Conservation (phyloP, 2,113 vertebrate species). For the Microcebus lehilahytsara region DNA sequence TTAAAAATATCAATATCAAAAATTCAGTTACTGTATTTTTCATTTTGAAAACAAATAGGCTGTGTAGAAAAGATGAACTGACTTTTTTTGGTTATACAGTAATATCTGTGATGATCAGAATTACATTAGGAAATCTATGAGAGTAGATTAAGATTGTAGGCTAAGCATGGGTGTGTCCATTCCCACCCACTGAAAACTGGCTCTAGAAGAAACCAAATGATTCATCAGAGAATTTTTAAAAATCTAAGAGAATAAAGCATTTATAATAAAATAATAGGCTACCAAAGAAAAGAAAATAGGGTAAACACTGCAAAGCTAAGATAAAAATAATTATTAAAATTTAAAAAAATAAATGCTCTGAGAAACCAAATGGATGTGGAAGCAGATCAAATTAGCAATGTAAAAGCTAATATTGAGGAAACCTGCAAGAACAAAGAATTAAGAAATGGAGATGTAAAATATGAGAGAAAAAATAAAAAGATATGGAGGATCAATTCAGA, state of each 20-base stretch:
- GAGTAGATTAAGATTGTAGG: background rate
- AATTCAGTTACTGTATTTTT: conserved; percentile 52
- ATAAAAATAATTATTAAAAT: background rate
- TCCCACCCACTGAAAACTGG: background rate
- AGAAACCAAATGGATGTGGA: conserved; percentile 5
- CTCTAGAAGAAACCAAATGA: background rate
- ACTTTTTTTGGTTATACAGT: background rate
- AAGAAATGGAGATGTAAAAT: background rate
- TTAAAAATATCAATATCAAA: conserved; percentile 45
- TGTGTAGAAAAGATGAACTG: conserved; percentile 39
- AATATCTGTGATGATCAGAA: conserved; percentile 12
- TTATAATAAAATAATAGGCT: background rate
- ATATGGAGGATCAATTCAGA: background rate
- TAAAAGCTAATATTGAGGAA: background rate
- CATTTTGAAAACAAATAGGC: conserved; percentile 40
- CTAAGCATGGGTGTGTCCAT: background rate
- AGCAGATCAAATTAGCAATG: conserved; percentile 32
- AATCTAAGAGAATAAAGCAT: background rate
- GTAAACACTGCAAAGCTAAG: background rate
- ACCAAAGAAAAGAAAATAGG: conserved; percentile 9
- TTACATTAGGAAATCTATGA: background rate
- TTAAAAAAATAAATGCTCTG: background rate
- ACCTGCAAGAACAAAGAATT: background rate
- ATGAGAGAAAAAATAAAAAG: background rate
- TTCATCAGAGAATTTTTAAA: background rate